Evolutionary conservation across 2,888 invertebrate species (phyloP), one percentile per base, ranked within the genome.

Genomic region (Nudaria mundana): DNA sequence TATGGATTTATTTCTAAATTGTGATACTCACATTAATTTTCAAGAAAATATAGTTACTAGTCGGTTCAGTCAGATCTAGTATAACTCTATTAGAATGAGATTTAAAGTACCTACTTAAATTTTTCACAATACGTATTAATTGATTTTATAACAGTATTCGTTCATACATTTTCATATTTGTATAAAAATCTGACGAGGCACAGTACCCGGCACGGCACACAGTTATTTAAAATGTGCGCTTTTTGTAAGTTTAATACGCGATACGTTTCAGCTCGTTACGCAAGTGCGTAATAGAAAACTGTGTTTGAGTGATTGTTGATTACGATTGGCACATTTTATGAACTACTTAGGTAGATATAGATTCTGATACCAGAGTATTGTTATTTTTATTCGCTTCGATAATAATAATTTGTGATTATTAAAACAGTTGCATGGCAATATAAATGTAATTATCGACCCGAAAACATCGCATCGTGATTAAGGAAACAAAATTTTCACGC

Each of bases 391-490:
- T 46, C 25, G 28, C n/a, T 39, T 46, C 11, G 30, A 35, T 41
- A 40, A 32, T 33, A n/a, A 26, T 37, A 41, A 33, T 52, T 53
- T 48, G 54, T 51, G 44, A 48, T 50, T 8, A 20, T 20, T 20
- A 18, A 44, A 43, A 46, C 32, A 47, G 44, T 44, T 40, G 5
- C 20, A 33, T 28, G 40, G 41, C 12, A 30, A 51, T 34, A 5
- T 15, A 15, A 15, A 44, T 51, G 69, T 71, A 71, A 73, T 64
- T 58, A 57, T 49, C 38, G 47, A 57, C 55, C 56, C 48, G 45
- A 53, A 60, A 62, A 56, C 57, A 63, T 62, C 53, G 56, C 58
- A 61, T 55, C 56, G 58, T 59, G 56, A 62, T 35, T 37, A 31
- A 33, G 16, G 29, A 41, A 48, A 40, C 33, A 52, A 52, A 63